Evolutionary conservation across 2,113 vertebrate species (phyloP), one percentile per base, ranked within the genome.

Genomic region (Pseudopodoces humilis): DNA sequence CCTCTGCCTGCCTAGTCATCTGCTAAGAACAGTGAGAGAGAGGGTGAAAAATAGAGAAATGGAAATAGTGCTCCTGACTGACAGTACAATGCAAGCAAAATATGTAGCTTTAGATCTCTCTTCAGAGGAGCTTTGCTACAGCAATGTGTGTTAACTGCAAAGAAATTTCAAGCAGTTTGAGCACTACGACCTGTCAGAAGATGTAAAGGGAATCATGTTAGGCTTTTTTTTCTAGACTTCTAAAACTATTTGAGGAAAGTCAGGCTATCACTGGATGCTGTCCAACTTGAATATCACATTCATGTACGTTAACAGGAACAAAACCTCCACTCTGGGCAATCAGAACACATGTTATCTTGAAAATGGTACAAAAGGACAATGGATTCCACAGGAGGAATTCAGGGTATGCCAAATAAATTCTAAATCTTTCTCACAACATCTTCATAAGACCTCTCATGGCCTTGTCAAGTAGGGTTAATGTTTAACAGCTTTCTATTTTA

Each of bases 381-480:
- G 52, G 76, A 90, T 86, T 95, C 85, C 85, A 92, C 59, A 64
- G 83, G 64, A 55, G 39, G 9, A 92, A 86, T 77, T 83, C 82
- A 71, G 88, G 13, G 43, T 74, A 83, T 39, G 81, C 56, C 71
- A 92, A 70, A 88, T 27, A 90, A 68, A 92, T 77, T 83, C 64
- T 49, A 83, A 41, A 37, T 44, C 63, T 77, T 70, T 76, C 71
- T 90, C 83, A 56, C 18, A 58, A 60, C n/a, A 71, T 71, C 79
- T 96, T 79, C 3, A 0, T 65, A 89, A 93, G 88, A 77, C 85
- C 60, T 81, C 60, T 86, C 71, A 37, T 8, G 30, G 85, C 64
- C 85, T 92, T 93, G 88, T 94, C 95, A 94, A 94, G 87, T 7
- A 91, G 53, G 91, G 92, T 92, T 94, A 95, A 95, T 83, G 74